A percentile compares a stretch with the other conserved stretches of the same genome.
These are phyloP conservation scores for Mustela lutreola DNA, from an alignment of 2,113 vertebrate genomes.

Conservation along the genomic window DNA sequence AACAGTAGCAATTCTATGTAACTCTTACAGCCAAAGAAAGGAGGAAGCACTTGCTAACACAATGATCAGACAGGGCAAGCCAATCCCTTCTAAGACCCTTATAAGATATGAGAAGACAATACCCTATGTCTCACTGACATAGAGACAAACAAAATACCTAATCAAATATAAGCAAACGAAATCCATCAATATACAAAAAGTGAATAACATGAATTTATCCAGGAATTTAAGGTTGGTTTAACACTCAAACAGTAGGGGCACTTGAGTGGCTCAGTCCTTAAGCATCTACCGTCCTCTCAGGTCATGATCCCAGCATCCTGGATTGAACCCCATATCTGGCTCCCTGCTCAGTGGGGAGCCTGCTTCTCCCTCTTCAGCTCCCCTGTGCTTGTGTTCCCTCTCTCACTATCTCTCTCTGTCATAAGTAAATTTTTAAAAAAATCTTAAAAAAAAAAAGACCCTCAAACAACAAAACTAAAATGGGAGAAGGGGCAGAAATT, in stretches of 20 bases:
- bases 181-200: background rate
- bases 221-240: background rate
- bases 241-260: background rate
- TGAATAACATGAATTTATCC: background rate
- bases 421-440: too few species aligned
- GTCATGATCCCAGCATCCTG: too few species aligned
- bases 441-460: background rate
- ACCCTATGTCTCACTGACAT: background rate
- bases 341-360: too few species aligned
- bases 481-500: rapidly evolving
- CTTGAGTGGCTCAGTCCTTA: too few species aligned
- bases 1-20: background rate
- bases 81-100: background rate
- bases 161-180: background rate
- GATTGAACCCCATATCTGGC: too few species aligned
- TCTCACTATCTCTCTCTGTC: too few species aligned
- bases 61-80: background rate
- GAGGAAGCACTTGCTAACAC: background rate
- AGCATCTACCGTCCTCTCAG: too few species aligned
- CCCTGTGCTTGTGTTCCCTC: too few species aligned
- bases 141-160: background rate
- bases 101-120: background rate
- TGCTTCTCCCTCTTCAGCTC: too few species aligned
- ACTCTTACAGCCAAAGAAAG: background rate
- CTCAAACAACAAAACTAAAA: background rate